Percentiles rank a stretch among this genome's conserved stretches.
Evolutionary conservation across 2,113 vertebrate species (phyloP).

Genomic region (Guaruba guarouba): DNA sequence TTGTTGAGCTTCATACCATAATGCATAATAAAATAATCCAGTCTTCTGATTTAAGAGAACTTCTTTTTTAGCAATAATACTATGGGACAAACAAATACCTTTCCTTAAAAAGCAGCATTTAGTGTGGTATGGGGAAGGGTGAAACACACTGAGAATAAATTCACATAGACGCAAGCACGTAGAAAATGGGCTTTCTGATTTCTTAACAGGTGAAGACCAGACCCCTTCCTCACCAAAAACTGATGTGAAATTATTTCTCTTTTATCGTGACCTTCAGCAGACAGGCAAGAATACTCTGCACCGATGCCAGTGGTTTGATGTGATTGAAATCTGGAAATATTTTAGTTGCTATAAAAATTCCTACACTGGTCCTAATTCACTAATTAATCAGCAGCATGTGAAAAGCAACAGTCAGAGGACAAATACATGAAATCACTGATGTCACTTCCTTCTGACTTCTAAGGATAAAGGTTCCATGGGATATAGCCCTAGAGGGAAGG

Average conservation of each 20-base stretch:
- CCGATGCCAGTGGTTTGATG: neutral
- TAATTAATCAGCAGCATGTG: neutral
- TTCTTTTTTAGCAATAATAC: neutral
- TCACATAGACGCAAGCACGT: neutral
- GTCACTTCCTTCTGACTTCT: neutral
- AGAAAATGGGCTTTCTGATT: neutral
- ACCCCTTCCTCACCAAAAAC: neutral
- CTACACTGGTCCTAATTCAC: neutral
- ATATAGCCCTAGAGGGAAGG: too few species aligned
- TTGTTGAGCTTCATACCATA: neutral
- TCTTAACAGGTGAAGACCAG: neutral
- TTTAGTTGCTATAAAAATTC: neutral
- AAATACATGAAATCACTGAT: neutral
- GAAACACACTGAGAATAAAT: neutral
- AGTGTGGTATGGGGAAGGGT: accelerated
- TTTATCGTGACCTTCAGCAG: neutral
- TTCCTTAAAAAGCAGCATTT: neutral
- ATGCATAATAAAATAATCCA: neutral
- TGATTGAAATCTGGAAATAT: neutral
- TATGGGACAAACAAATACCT: neutral
- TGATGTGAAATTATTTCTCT: neutral
- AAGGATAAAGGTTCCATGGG: neutral
- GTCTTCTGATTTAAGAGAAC: neutral
- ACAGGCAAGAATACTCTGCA: neutral
- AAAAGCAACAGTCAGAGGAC: neutral